A percentile compares a stretch with the other conserved stretches of the same genome.
phyloP scores from a whole-genome alignment of 1,140 invertebrate genomes.

The Cardiocondyla obscurior region DNA sequence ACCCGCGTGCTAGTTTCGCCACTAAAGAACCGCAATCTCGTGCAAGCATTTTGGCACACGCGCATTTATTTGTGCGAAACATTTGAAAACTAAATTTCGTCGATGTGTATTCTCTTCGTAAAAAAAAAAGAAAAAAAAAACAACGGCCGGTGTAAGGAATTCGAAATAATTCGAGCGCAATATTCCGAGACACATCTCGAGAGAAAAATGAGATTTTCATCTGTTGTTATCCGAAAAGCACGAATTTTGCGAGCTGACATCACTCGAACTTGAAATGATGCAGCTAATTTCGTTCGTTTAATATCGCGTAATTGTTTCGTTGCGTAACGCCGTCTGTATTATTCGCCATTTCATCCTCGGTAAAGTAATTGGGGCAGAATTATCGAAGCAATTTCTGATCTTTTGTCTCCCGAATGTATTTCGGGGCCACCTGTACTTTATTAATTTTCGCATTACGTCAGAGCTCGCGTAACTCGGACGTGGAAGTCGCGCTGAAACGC shows the following conservation, averaged over 20 bases:
- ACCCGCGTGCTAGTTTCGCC: slow-evolving; percentile 28
- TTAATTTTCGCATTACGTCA: slow-evolving; percentile 14
- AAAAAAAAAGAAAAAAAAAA: too few relatives aligned
- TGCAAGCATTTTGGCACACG: slow-evolving; percentile 39
- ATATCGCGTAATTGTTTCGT: neutral
- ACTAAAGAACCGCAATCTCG: neutral
- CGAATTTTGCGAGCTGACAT: neutral
- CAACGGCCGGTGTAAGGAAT: neutral
- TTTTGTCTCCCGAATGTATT: neutral
- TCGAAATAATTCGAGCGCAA: too few relatives aligned
- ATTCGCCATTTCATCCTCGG: neutral
- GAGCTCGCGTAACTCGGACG: neutral
- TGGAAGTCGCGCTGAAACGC: neutral
- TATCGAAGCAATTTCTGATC: slow-evolving; percentile 2
- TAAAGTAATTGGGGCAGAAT: slow-evolving; percentile 4
- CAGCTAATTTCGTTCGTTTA: neutral
- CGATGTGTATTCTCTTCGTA: neutral
- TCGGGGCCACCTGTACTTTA: neutral
- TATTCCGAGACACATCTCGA: neutral
- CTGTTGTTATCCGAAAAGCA: neutral
- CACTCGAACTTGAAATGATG: neutral
- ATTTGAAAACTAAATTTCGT: slow-evolving; percentile 12
- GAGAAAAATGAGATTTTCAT: neutral
- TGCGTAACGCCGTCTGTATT: neutral
- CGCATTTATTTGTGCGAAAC: slow-evolving; percentile 5